A percentile compares a stretch with the other conserved stretches of the same genome.
Conservation (phyloP, 2,797 vertebrate genomes). For the Onychomys torridus region DNA sequence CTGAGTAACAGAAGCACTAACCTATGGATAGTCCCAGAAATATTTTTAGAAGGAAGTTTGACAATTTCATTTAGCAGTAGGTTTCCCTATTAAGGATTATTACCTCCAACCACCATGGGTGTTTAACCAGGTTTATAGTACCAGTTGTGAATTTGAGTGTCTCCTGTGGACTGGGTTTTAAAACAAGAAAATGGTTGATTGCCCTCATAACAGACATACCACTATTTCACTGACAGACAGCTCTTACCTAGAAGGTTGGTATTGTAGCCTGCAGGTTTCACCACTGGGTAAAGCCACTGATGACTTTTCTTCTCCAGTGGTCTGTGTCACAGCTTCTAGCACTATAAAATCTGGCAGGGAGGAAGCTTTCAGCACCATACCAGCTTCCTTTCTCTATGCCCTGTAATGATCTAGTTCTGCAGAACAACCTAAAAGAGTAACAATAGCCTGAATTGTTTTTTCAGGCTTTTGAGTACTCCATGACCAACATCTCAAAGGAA, state of each 20-base stretch:
- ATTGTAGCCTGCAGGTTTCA: too few relatives aligned
- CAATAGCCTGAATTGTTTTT: neutral
- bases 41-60: neutral
- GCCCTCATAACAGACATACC: neutral
- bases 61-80: neutral
- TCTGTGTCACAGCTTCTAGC: too few relatives aligned
- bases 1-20: too few relatives aligned
- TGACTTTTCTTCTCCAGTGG: neutral
- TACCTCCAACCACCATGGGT: neutral
- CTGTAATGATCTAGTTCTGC: neutral
- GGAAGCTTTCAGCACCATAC: too few relatives aligned
- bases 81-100: neutral
- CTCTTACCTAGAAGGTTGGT: neutral
- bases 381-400: neutral
- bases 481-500: neutral
- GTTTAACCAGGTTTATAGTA: neutral
- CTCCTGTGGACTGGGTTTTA: too few relatives aligned
- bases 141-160: neutral
- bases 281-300: too few relatives aligned
- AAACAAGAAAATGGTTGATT: neutral
- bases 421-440: too few relatives aligned
- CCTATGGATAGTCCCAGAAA: neutral
- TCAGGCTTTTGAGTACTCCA: neutral
- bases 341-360: neutral
- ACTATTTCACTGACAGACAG: too few relatives aligned